phyloP scores from a whole-genome alignment of 2,113 vertebrate species.

The Clupea harengus region DNA sequence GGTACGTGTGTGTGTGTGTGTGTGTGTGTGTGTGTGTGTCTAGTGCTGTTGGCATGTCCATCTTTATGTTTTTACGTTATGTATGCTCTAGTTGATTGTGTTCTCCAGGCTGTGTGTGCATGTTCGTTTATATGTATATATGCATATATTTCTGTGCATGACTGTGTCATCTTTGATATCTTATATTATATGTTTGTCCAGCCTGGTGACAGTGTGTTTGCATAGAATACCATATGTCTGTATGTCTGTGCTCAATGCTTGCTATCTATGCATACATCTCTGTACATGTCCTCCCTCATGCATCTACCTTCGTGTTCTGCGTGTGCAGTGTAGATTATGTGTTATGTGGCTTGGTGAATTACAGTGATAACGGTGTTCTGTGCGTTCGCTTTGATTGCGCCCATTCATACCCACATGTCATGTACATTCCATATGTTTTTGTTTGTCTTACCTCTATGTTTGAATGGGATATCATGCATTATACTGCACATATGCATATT shows the following conservation, averaged over 20 bases:
- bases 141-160: background rate
- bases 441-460: background rate
- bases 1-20: too few species aligned
- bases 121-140: background rate
- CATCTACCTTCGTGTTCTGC: background rate
- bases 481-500: background rate
- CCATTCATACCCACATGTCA: background rate
- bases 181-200: background rate
- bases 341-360: background rate
- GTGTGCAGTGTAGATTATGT: background rate
- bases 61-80: background rate
- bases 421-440: background rate
- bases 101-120: background rate
- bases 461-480: background rate
- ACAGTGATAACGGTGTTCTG: background rate
- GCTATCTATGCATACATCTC: background rate
- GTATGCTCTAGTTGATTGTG: background rate
- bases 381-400: background rate
- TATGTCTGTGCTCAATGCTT: background rate
- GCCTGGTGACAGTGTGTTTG: background rate
- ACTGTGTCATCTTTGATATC: background rate
- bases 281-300: background rate
- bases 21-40: too few species aligned
- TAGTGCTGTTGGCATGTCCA: background rate
- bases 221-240: background rate